Base-by-base conservation (phyloP, 2,888 invertebrate genomes). In the Xestia rhomboidea region DNA sequence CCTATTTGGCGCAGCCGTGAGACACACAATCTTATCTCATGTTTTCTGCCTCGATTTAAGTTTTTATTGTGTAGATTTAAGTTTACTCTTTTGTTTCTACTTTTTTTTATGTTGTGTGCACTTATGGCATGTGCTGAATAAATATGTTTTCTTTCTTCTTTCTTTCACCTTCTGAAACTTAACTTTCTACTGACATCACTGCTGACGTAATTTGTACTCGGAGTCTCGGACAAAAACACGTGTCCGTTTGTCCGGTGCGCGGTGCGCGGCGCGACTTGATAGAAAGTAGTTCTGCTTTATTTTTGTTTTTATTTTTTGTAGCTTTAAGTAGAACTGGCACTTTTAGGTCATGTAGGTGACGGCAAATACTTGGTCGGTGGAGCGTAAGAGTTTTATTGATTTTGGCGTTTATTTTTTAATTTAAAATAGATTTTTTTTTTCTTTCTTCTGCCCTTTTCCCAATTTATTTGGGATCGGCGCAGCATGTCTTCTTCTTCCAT, bases 201-300 rank as follows among this genome's bases (percentile, higher is more conserved):
- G 51, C 51, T 84, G 84, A 84, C 84, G 87, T 84, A 84, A 84
- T 83, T 79, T 70, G 76, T 81, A 21, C 44, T 54, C 51, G 10
- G 11, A 21, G 38, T 74, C 69, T 86, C 30, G 51, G 8, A 57
- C 71, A 87, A 88, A 89, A 87, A 88, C 85, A 83, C 68, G 82
- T 69, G 83, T 81, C 85, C 71, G 71, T 69, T 77, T 67, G 83
- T 83, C 62, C 49, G 80, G 63, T 76, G 83, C 77, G 85, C 51
- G 80, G 63, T 74, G 83, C 78, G 83, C 68, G 87, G 89, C 75
- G 73, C 75, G 54, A 83, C 49, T 85, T 79, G 69, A 75, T 87
- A 87, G 87, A 87, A 87, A 89, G 87, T 87, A 72, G 72, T 76
- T 80, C 87, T 77, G n/a, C 49, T 63, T 63, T 73, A 44, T 78